These are phyloP conservation scores for Tapirus indicus DNA, from an alignment of 2,797 vertebrate genomes.

Conservation along the genomic window DNA sequence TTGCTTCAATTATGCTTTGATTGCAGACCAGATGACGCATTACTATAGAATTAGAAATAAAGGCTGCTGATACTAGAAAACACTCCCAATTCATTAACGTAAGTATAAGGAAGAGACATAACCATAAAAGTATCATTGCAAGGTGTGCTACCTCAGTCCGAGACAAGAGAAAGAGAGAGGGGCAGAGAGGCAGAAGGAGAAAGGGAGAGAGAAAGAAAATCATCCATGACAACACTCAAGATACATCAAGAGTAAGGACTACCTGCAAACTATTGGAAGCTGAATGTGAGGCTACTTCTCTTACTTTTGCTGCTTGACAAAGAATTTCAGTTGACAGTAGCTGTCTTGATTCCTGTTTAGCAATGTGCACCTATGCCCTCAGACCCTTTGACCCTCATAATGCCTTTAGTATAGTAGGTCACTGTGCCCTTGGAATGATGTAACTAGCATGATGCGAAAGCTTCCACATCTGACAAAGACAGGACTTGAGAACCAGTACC, in stretches of 20 bases:
- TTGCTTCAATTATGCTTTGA: neutral
- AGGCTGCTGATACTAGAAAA: neutral
- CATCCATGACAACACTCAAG: neutral
- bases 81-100: neutral
- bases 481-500: neutral
- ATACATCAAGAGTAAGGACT: neutral
- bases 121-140: neutral
- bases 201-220: neutral
- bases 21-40: neutral
- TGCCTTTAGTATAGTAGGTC: neutral
- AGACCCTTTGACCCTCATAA: neutral
- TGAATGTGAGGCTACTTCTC: neutral
- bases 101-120: neutral
- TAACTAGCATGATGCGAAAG: neutral
- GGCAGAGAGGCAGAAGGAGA: fast-evolving
- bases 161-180: neutral
- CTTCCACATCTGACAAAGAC: neutral
- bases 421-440: neutral
- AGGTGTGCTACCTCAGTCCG: neutral
- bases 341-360: neutral
- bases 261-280: neutral
- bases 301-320: neutral
- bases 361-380: neutral
- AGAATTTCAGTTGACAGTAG: neutral
- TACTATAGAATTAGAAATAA: neutral